A percentile compares a stretch with the other conserved stretches of the same genome.
Conservation (phyloP, 2,888 invertebrate species). For the Campaea margaritaria region DNA sequence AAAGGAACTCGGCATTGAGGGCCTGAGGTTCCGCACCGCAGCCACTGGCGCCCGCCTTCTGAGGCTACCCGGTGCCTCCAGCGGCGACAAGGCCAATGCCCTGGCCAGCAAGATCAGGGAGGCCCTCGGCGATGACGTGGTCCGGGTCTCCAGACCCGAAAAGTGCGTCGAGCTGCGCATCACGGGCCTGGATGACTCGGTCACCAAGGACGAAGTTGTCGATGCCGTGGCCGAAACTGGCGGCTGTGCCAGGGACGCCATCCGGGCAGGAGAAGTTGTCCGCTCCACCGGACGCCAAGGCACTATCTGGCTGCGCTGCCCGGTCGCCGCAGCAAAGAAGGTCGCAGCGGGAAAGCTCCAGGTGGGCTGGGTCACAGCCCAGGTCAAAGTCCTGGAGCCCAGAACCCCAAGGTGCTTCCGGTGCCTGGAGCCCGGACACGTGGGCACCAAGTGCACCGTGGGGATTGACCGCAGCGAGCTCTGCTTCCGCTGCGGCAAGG, state of each 20-base stretch:
- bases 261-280: background rate
- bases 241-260: background rate
- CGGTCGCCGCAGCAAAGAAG: background rate
- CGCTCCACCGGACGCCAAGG: background rate
- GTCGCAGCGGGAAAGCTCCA: background rate
- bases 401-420: background rate
- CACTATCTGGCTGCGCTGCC: background rate
- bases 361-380: background rate
- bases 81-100: no score
- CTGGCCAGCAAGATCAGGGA: no score
- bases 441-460: background rate
- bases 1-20: no score
- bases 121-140: no score
- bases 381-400: background rate
- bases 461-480: background rate
- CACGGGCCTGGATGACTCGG: no score
- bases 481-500: background rate
- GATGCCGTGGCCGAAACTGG: background rate
- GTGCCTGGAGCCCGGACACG: background rate
- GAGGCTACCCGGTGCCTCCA: no score
- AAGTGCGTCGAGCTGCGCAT: no score
- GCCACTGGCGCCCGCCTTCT: no score
- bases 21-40: no score
- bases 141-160: no score
- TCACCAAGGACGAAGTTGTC: no score